Evolutionary conservation across 2,113 vertebrate genomes (phyloP).

Genomic region (Anser cygnoides): DNA sequence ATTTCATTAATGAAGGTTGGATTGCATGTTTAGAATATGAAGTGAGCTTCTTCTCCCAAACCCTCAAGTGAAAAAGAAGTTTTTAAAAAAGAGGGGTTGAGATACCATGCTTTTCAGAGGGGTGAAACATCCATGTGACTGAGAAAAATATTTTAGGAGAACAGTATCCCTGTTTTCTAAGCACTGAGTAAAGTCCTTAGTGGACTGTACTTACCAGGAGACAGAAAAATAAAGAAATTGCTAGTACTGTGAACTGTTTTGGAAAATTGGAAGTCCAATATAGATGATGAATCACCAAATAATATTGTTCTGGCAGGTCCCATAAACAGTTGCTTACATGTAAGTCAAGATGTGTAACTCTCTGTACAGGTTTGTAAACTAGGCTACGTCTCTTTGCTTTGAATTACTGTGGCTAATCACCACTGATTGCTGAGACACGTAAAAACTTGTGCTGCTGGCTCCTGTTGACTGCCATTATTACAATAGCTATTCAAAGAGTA

Average conservation of each 20-base stretch:
- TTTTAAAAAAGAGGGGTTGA: neutral
- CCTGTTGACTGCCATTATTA: too few species aligned
- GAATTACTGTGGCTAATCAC: neutral
- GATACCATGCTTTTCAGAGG: neutral
- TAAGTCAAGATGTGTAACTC: neutral
- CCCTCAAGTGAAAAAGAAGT: neutral
- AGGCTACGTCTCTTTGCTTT: neutral
- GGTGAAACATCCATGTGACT: neutral
- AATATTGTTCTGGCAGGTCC: neutral
- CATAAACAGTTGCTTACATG: neutral
- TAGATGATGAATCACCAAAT: neutral
- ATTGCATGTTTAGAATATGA: neutral
- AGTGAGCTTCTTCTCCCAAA: neutral
- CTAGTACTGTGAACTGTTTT: neutral
- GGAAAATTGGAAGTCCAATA: neutral
- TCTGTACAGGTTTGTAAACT: neutral
- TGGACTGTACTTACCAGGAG: neutral
- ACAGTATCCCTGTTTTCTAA: neutral
- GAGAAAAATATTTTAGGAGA: slow-evolving; percentile 1
- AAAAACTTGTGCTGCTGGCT: neutral
- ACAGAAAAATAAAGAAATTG: neutral
- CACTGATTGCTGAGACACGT: neutral
- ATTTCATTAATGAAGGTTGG: neutral
- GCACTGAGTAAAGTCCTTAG: neutral
- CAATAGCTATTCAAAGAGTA: neutral